A percentile compares a stretch with the other conserved stretches of the same genome.
Conservation (phyloP, 64 coral and sea anemone genomes). For the Cladopsammia gracilis region DNA sequence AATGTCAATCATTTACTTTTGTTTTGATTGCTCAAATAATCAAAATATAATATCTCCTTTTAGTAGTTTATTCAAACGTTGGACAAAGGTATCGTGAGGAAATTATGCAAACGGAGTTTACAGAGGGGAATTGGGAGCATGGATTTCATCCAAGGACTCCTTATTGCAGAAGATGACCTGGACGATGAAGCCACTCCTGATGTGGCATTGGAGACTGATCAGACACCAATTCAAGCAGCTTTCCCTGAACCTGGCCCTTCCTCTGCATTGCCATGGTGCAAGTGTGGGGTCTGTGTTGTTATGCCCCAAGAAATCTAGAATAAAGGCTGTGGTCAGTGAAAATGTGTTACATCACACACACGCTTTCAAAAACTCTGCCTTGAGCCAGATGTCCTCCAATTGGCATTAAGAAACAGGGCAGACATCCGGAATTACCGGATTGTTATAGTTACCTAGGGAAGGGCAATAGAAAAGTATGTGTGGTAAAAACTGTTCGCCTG, state of each 20-base stretch:
- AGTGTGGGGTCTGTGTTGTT: constrained; percentile 14
- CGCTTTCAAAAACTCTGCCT: constrained; percentile 7
- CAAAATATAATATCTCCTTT: too few relatives aligned
- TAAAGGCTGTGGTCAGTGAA: constrained; percentile 44
- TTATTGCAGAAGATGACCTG: constrained; percentile 57
- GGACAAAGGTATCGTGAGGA: constrained; percentile 25
- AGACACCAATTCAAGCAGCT: background rate
- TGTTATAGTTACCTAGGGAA: constrained; percentile 32
- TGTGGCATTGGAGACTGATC: background rate
- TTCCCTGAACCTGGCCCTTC: constrained; percentile 4
- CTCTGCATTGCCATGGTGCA: constrained; percentile 44
- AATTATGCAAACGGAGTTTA: constrained; percentile 21
- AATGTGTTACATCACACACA: constrained; percentile 29
- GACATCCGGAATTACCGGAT: constrained; percentile 43
- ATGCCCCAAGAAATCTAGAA: constrained; percentile 57
- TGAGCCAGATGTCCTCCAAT: constrained; percentile 30
- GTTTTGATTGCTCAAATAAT: too few relatives aligned
- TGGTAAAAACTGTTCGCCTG: constrained; percentile 1
- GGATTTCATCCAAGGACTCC: constrained; percentile 47
- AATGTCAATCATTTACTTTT: too few relatives aligned
- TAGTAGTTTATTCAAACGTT: constrained; percentile 64
- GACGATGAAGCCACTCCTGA: constrained; percentile 5
- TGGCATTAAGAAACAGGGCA: background rate
- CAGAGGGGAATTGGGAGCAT: constrained; percentile 51
- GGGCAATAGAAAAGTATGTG: constrained; percentile 50